Evolutionary conservation across 1,140 invertebrate genomes (phyloP), one percentile per base, ranked within the genome.

Genomic region (Arctopsyche grandis): DNA sequence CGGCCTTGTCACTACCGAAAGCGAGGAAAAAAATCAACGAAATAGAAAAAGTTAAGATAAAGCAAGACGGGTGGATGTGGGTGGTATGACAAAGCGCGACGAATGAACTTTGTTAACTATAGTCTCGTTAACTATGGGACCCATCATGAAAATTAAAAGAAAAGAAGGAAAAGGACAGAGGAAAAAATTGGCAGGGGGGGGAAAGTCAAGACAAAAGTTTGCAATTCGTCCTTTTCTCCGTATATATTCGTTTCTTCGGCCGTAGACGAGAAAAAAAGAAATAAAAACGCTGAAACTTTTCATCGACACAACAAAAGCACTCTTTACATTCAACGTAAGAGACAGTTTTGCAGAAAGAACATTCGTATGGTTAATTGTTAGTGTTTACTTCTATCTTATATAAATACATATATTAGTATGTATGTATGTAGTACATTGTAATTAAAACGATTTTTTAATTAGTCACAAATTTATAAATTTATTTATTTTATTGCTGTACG

Each of bases 31-130:
- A 38, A 38, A 38, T 38, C 29, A 38, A 70, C 24, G 9, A 70
- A 70, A 70, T 70, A 70, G 69, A 70, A 70, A 70, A 70, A 70
- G 69, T 70, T 70, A 52, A 52, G 48, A 52, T 52, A 52, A 52
- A 52, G 16, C 12, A 12, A 5, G 10, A 52, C 48, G 16, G 16
- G 48, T 12, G 16, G 69, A 70, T 3, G 38, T 14, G 26, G 29
- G 38, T 14, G 26, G 29, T 70, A 70, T 7, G 26, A 70, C 69
- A 70, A 70, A 70, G 38, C 38, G 26, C 29, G 22, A 12, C 69
- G 69, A 70, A 44, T 70, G 24, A 70, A 70, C 69, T 70, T 70
- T 70, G 69, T 19, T 70, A 70, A 70, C 69, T 70, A 70, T 70
- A 29, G 69, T 26, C 60, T 52, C 48, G 48, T 52, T 52, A 52